Conservation (phyloP, 2,888 invertebrate genomes). For the Athalia cordata region DNA sequence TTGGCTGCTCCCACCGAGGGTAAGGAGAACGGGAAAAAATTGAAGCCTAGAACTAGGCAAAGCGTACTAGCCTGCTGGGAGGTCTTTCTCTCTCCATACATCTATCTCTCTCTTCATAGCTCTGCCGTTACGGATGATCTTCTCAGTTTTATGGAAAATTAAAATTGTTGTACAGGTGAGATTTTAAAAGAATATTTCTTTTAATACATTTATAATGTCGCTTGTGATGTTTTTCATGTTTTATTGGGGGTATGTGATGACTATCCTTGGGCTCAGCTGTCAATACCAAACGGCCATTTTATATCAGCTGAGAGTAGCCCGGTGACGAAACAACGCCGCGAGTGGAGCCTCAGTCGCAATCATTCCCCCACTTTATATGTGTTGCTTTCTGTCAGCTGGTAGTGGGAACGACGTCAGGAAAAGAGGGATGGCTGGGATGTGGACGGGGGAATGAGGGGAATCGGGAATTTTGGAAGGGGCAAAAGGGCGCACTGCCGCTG, state of each 20-base stretch:
- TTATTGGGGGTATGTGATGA: too few species aligned
- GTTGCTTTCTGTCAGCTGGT: conserved; percentile 38
- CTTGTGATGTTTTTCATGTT: too few species aligned
- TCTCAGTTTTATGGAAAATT: too few species aligned
- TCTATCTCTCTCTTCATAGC: too few species aligned
- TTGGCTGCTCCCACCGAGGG: conserved; percentile 66
- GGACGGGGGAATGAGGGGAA: neutral
- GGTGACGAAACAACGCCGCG: conserved; percentile 57
- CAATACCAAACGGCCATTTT: conserved; percentile 58
- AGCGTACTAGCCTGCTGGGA: conserved; percentile 34
- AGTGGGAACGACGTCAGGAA: conserved; percentile 10
- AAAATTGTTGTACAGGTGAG: too few species aligned
- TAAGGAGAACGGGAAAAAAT: conserved; percentile 60
- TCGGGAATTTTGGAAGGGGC: conserved; percentile 7
- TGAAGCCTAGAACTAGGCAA: conserved; percentile 44
- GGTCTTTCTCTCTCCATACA: conserved; percentile 6
- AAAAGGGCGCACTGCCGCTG: conserved; percentile 30
- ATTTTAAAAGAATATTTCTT: too few species aligned
- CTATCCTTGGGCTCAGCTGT: conserved; percentile 53
- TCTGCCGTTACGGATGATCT: too few species aligned
- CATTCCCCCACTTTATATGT: conserved; percentile 39
- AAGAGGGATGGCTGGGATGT: neutral
- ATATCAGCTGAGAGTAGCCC: conserved; percentile 58
- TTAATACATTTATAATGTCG: too few species aligned
- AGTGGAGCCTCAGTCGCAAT: conserved; percentile 38